Base-by-base conservation (phyloP, 1,140 invertebrate species). In the Acromyrmex charruanus region DNA sequence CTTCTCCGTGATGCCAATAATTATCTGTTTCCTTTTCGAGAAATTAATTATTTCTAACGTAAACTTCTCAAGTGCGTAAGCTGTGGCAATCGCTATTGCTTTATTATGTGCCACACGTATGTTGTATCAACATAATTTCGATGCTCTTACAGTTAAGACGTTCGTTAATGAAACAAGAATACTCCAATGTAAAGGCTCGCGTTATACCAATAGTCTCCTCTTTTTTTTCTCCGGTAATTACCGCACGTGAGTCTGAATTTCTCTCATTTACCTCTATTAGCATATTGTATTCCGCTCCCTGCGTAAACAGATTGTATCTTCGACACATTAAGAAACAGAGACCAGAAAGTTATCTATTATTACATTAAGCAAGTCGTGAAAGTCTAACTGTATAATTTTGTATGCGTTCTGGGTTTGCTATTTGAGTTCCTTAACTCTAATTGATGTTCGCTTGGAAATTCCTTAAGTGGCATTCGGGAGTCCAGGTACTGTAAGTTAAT, bases 301-400 rank as follows among this genome's bases (percentile, higher is more conserved):
- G 63, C 28, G 35, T 31, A 80, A 80, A 79, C 44, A 79, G 77
- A 79, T 79, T 55, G 72, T 77, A 77, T 77, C 49, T 68, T 49
- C 14, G 28, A 44, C 35, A 44, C 49, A 31, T 12, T 35, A 14
- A 51, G n/a, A 80, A 53, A 31, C 14, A 68, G 28, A 35, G 58
- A 77, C 21, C 25, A n/a, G 58, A 80, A 14, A 35, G 28, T 65
- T n/a, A 35, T 68, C 49, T 66, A 39, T 68, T 66, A 55, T 53
- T 69, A 69, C 12, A 58, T 1, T 55, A 55, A 58, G 49, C 77
- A 55, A 55, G 18, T 81, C 77, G 39, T 58, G 49, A 71, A 81
- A 71, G 49, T 81, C 63, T 35, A 49, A 55, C 7, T 28, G 28
- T 72, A 14, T 25, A 31, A 31, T 7, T 72, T 51, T 10, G 4